Base-by-base conservation (phyloP, 2,113 vertebrate species). In the Macquaria australasica region DNA sequence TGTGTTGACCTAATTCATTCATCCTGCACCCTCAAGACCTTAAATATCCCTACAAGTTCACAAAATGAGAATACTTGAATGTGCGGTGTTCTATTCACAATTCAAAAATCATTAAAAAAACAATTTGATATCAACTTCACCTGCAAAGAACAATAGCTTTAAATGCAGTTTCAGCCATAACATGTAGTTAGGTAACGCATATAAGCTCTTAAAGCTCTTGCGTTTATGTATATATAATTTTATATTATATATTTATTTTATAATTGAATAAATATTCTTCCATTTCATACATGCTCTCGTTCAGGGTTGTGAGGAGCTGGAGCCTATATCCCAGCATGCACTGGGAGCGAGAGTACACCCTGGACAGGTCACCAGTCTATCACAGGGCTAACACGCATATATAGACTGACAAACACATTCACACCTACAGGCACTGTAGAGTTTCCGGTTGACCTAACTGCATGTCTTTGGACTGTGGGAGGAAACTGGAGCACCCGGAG, bases 391-490 rank as follows among this genome's bases (percentile, higher is more conserved):
- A 88, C 66, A 75, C 56, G 25, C 67, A 87, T 60, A 25, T 34
- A 88, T 34, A 88, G 66, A 62, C 11, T 51, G 90, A 89, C 80
- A 67, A 81, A 84, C 84, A 82, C 85, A 72, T 74, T 89, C 73
- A 77, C 85, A 89, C 87, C 83, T 81, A 87, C 28, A 1, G 88
- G 82, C 86, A 77, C 77, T 86, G 64, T 77, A 63, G 78, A 82
- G 37, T 81, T 92, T 92, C 86, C 88, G 86, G 53, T 76, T 85
- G 84, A 87, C 80, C 76, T 87, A 73, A 81, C 73, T 69, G 60
- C 79, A 72, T 74, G 66, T 78, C 53, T 81, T 48, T 77, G 60
- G 78, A 73, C 76, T 82, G 83, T 81, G 73, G 82, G 76, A 88
- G 82, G 87, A 89, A 84, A 90, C 45, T 79, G 70, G 87, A 86